These are phyloP conservation scores for Perizoma affinitatum DNA, from an alignment of 2,888 invertebrate species.

Conservation along the genomic window DNA sequence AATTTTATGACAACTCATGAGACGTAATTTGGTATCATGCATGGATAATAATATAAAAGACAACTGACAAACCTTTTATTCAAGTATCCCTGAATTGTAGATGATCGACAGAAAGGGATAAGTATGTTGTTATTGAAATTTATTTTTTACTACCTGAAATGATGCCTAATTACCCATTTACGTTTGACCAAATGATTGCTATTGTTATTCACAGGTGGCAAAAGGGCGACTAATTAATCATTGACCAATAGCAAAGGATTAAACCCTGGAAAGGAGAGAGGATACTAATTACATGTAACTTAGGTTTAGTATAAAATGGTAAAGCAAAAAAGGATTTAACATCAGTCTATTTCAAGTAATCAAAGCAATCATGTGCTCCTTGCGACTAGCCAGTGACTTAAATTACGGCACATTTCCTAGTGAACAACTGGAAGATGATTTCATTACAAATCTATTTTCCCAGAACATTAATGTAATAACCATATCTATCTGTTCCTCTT, in stretches of 20 bases:
- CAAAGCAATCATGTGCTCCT: conserved; percentile 42
- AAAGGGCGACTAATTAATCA: conserved; percentile 28
- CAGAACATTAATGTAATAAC: conserved; percentile 20
- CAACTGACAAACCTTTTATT: too few relatives aligned
- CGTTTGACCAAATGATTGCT: conserved; percentile 5
- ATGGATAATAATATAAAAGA: too few relatives aligned
- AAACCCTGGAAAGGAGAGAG: conserved; percentile 41
- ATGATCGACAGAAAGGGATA: not conserved
- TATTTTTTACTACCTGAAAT: conserved; percentile 19
- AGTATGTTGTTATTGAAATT: conserved; percentile 18
- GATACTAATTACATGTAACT: conserved; percentile 42
- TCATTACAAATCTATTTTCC: conserved; percentile 22
- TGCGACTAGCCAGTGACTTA: conserved; percentile 35
- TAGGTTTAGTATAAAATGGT: conserved; percentile 40
- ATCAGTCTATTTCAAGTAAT: conserved; percentile 49
- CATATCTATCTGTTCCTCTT: not conserved
- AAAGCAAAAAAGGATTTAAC: conserved; percentile 26
- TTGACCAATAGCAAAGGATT: conserved; percentile 29
- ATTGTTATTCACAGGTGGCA: conserved; percentile 32
- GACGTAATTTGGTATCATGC: too few relatives aligned
- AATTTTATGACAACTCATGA: too few relatives aligned
- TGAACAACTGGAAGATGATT: conserved; percentile 26
- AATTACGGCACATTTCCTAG: conserved; percentile 18
- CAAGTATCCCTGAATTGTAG: too few relatives aligned
- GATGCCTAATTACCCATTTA: conserved; percentile 6